phyloP scores from a whole-genome alignment of 1,140 invertebrate species.

The Zaprionus kolodkinae region DNA sequence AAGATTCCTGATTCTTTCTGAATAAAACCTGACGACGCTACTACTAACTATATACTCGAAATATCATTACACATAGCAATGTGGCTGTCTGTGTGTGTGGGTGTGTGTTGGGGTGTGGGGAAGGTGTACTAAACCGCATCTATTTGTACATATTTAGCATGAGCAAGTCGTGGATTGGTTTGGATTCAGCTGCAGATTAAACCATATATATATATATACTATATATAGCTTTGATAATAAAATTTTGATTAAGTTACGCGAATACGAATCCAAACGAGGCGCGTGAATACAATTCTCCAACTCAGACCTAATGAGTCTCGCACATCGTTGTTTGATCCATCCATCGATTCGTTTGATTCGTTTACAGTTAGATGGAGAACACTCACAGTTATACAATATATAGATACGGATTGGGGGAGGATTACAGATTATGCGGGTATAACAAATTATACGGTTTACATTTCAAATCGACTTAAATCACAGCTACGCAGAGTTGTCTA shows the following conservation, averaged over 20 bases:
- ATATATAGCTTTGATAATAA: background rate
- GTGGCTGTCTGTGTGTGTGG: constrained; percentile 8
- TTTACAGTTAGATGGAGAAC: background rate
- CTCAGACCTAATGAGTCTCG: constrained; percentile 3
- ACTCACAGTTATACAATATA: constrained; percentile 27
- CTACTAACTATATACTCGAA: constrained; percentile 7
- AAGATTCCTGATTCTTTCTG: too few relatives aligned
- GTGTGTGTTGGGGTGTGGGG: background rate
- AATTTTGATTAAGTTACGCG: constrained; percentile 49
- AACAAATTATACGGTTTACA: background rate
- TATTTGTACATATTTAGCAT: background rate
- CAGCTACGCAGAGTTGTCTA: constrained; percentile 73
- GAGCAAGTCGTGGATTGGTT: background rate
- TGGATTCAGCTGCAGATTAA: background rate
- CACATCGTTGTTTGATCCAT: too few relatives aligned
- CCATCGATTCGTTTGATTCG: constrained; percentile 2
- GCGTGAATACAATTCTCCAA: constrained; percentile 11
- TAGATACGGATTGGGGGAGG: too few relatives aligned
- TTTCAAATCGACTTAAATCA: constrained; percentile 69
- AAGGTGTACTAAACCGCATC: background rate
- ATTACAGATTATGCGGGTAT: background rate
- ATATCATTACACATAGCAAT: constrained; percentile 5
- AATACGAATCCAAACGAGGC: constrained; percentile 9
- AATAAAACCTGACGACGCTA: too few relatives aligned
- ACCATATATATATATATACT: constrained; percentile 37